Conservation (phyloP, 2,888 invertebrate genomes). For the Cotesia congregata region DNA sequence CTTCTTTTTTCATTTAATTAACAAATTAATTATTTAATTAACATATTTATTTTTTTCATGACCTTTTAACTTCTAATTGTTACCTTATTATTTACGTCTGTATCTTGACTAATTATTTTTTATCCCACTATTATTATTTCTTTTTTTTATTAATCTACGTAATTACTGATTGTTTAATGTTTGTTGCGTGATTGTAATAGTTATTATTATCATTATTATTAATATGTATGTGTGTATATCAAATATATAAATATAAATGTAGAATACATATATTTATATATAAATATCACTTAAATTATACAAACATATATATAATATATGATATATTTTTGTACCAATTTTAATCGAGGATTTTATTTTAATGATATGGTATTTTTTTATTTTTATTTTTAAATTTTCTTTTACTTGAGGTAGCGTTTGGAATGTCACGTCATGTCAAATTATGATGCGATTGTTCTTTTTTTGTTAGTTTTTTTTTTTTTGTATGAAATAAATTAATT, state of each 20-base stretch:
- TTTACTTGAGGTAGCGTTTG: conserved; percentile 61
- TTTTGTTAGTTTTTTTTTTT: conserved; percentile 30
- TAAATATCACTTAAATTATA: conserved; percentile 15
- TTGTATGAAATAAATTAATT: conserved; percentile 42
- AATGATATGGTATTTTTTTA: background rate
- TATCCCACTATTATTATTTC: background rate
- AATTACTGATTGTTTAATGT: background rate
- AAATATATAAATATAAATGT: background rate
- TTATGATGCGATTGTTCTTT: conserved; percentile 25
- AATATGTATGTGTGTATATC: conserved; percentile 2
- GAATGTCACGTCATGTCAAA: conserved; percentile 52
- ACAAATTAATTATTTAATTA: conserved; percentile 9
- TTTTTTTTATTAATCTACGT: background rate
- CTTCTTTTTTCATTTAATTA: background rate
- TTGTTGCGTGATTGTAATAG: conserved; percentile 3
- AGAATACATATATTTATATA: conserved; percentile 10
- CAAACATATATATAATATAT: conserved; percentile 18
- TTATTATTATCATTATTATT: conserved; percentile 1
- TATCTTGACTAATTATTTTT: conserved; percentile 4
- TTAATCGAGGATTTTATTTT: background rate
- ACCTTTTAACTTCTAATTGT: conserved; percentile 17
- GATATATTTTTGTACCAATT: conserved; percentile 34
- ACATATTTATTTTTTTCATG: background rate
- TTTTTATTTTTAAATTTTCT: conserved; percentile 19
- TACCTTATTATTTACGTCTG: conserved; percentile 1